Conservation (phyloP, 1,140 invertebrate species). For the Camponotus floridanus region DNA sequence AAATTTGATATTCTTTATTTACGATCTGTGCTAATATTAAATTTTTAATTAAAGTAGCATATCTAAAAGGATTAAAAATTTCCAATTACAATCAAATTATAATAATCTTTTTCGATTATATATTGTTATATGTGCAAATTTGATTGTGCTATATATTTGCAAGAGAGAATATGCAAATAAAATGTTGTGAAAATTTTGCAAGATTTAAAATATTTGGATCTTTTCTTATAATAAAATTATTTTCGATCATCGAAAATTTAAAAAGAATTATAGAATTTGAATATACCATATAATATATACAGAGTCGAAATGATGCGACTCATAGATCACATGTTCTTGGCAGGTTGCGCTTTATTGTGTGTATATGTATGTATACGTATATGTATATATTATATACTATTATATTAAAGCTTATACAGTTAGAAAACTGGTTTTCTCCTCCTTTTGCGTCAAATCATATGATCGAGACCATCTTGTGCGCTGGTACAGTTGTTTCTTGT, state of each 20-base stretch:
- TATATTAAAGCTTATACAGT: conserved; percentile 76
- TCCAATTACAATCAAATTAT: not conserved
- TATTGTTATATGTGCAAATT: not conserved
- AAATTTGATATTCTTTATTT: not conserved
- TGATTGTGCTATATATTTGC: not conserved
- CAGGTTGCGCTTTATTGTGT: not conserved
- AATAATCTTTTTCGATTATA: not conserved
- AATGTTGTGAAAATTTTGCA: not conserved
- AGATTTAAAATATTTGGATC: not conserved
- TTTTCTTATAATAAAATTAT: not conserved
- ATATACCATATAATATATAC: not conserved
- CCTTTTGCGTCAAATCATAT: conserved; percentile 64
- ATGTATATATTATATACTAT: conserved; percentile 22
- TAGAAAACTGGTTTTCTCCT: conserved; percentile 80
- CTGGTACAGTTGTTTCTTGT: conserved; percentile 39
- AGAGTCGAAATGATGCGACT: not conserved
- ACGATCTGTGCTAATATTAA: not conserved
- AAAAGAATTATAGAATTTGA: not conserved
- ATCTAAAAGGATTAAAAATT: not conserved
- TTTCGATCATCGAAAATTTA: not conserved
- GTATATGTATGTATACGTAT: not conserved
- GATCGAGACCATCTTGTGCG: conserved; percentile 58
- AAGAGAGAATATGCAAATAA: not conserved
- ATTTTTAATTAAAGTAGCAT: not conserved
- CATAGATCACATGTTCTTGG: conserved; percentile 25